These are phyloP conservation scores for Megaceryle maxima DNA, from an alignment of 2,113 vertebrate species.

Conservation along the genomic window DNA sequence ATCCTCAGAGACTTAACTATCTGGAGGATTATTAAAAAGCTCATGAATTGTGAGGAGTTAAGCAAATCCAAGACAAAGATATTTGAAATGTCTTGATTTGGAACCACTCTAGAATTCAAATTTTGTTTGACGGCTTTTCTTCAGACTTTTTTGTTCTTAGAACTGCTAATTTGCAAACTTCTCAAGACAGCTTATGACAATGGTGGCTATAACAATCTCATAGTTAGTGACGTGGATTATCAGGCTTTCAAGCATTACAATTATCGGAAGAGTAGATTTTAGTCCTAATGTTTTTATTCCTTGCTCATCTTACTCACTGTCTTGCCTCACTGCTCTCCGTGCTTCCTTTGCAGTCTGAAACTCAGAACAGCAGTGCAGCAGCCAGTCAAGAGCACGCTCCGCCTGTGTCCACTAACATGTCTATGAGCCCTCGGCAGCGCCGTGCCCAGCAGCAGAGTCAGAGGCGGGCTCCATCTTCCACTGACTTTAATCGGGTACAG, in stretches of 20 bases:
- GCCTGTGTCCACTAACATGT: constrained; percentile 37
- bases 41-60: neutral
- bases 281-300: neutral
- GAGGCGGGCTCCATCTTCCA: constrained; percentile 72
- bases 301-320: accelerated
- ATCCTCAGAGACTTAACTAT: neutral
- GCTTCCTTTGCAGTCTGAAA: constrained; percentile 67
- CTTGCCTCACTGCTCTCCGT: neutral
- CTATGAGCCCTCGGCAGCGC: constrained; percentile 89
- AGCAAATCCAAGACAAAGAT: neutral
- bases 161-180: neutral
- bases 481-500: constrained; percentile 72
- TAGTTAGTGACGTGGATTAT: neutral
- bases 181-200: accelerated
- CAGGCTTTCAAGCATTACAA: neutral
- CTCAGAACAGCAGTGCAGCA: neutral
- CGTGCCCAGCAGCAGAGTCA: constrained; percentile 84
- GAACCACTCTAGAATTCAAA: neutral
- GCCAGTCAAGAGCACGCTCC: constrained; percentile 52
- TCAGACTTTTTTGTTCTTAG: neutral
- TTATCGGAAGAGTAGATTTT: neutral
- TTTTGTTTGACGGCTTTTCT: neutral
- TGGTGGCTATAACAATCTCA: accelerated
- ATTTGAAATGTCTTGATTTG: neutral
- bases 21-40: neutral